Evolutionary conservation across 1,140 invertebrate genomes (phyloP).

Genomic region (Rhizoglyphus robini): DNA sequence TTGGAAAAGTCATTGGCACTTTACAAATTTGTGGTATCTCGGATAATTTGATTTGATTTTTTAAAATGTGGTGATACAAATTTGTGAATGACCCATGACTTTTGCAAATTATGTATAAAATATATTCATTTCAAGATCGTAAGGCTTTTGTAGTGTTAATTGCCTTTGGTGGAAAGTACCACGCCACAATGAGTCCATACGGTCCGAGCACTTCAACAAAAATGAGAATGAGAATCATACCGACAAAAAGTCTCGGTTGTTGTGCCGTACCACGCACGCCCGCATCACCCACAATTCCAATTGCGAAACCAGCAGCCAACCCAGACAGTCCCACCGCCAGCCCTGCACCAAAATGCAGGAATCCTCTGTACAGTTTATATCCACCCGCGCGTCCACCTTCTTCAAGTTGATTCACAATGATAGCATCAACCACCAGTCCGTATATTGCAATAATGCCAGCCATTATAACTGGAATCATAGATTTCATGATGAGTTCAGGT

Average conservation of each 20-base stretch:
- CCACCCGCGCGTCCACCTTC: not conserved
- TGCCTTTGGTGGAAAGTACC: slow-evolving; percentile 85
- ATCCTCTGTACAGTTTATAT: slow-evolving; percentile 53
- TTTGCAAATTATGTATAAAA: too few relatives aligned
- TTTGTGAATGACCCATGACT: too few relatives aligned
- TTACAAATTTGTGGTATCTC: too few relatives aligned
- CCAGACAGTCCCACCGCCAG: slow-evolving; percentile 93
- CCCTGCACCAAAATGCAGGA: slow-evolving; percentile 91
- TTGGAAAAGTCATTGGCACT: too few relatives aligned
- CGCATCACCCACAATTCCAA: too few relatives aligned
- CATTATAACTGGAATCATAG: slow-evolving; percentile 99
- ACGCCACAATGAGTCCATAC: slow-evolving; percentile 97
- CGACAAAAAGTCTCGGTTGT: too few relatives aligned
- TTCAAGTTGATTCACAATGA: slow-evolving; percentile 73
- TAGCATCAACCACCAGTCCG: slow-evolving; percentile 93
- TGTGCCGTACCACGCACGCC: too few relatives aligned
- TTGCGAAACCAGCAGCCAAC: slow-evolving; percentile 92
- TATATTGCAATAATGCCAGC: slow-evolving; percentile 99
- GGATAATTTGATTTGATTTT: too few relatives aligned
- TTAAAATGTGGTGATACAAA: too few relatives aligned
- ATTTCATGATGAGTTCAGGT: slow-evolving; percentile 99
- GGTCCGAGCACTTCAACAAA: slow-evolving; percentile 99
- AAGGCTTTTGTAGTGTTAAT: too few relatives aligned
- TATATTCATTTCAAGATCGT: too few relatives aligned
- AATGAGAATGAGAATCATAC: too few relatives aligned